phyloP scores from a whole-genome alignment of 2,797 vertebrate species.

The Danio tinwini region DNA sequence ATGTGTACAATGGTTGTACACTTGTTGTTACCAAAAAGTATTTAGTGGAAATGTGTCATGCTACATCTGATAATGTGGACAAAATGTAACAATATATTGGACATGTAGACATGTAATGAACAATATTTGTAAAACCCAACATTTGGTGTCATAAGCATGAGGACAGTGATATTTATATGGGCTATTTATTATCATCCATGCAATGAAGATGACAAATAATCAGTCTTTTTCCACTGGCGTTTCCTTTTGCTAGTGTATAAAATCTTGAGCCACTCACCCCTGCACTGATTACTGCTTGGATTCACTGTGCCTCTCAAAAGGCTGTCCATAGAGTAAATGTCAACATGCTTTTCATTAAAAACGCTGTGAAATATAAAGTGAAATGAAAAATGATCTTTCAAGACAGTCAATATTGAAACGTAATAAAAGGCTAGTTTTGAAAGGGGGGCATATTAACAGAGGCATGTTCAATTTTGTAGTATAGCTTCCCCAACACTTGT shows the following conservation, averaged over 20 bases:
- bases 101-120: conserved; percentile 18
- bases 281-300: conserved; percentile 50
- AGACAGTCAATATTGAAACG: neutral
- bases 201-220: conserved; percentile 26
- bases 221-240: conserved; percentile 7
- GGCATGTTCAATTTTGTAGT: neutral
- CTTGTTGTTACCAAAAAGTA: no score
- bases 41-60: neutral
- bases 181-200: conserved; percentile 39
- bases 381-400: neutral
- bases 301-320: conserved; percentile 48
- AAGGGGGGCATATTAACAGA: neutral
- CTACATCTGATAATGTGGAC: conserved; percentile 2
- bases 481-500: neutral
- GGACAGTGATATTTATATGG: conserved; percentile 36
- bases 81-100: neutral
- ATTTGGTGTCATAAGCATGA: neutral
- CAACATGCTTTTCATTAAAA: conserved; percentile 15
- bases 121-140: conserved; percentile 21
- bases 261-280: conserved; percentile 36
- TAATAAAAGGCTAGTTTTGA: conserved; percentile 2
- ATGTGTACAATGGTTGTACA: no score
- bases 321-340: conserved; percentile 22
- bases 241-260: conserved; percentile 34
- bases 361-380: neutral